These are phyloP conservation scores for Echinarachnius parma DNA, from an alignment of 53 echinoderm and acorn worm species.

Conservation along the genomic window DNA sequence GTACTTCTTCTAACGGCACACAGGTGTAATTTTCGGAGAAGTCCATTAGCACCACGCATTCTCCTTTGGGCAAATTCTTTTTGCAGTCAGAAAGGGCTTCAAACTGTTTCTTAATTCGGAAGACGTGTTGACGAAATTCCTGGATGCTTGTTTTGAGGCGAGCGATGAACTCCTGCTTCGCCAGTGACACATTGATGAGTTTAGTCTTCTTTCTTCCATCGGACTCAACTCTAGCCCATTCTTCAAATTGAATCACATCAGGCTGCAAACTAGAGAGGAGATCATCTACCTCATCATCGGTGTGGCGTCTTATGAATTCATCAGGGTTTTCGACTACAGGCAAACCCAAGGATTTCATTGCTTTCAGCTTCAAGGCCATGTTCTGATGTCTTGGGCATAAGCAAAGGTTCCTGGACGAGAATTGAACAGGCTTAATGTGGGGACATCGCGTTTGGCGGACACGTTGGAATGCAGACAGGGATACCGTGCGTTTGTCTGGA, in stretches of 20 bases:
- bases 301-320: slow-evolving; percentile 35
- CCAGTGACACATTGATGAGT: slow-evolving; percentile 26
- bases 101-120: slow-evolving; percentile 14
- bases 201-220: slow-evolving; percentile 57
- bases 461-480: slow-evolving; percentile 48
- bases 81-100: slow-evolving; percentile 41
- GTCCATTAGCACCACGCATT: slow-evolving; percentile 57
- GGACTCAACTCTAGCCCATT: slow-evolving; percentile 48
- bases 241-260: slow-evolving; percentile 38
- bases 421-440: slow-evolving; percentile 52
- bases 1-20: slow-evolving; percentile 58
- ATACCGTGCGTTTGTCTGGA: slow-evolving; percentile 41
- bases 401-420: slow-evolving; percentile 34
- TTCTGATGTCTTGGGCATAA: slow-evolving; percentile 58
- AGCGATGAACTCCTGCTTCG: slow-evolving; percentile 34
- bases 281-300: slow-evolving; percentile 29
- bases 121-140: slow-evolving; percentile 25
- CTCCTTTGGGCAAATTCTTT: slow-evolving; percentile 24
- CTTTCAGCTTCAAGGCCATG: slow-evolving; percentile 50
- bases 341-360: slow-evolving; percentile 27
- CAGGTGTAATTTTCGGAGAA: slow-evolving; percentile 58
- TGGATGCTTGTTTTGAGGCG: slow-evolving; percentile 2
- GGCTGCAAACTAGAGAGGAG: slow-evolving; percentile 29
- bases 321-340: slow-evolving; percentile 36
- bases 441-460: slow-evolving; percentile 33